A percentile compares a stretch with the other conserved stretches of the same genome.
phyloP scores from a whole-genome alignment of 2,888 invertebrate species.

The Polylopha cassiicola region DNA sequence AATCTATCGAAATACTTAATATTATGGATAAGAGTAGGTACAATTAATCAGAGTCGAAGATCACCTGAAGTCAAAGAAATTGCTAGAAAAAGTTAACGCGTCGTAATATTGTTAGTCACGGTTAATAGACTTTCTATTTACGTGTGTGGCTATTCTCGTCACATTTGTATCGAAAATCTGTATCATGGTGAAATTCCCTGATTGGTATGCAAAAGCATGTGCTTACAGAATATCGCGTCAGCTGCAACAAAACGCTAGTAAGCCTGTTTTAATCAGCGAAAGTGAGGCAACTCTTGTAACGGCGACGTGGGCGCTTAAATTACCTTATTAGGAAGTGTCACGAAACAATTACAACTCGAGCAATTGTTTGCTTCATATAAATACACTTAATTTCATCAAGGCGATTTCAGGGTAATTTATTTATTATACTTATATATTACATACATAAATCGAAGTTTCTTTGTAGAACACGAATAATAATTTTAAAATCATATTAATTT shows the following conservation, averaged over 20 bases:
- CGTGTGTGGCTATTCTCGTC: constrained; percentile 43
- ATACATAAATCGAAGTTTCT: no score
- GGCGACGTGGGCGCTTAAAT: constrained; percentile 32
- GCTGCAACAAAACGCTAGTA: constrained; percentile 46
- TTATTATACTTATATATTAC: no score
- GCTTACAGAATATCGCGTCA: constrained; percentile 49
- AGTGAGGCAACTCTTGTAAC: constrained; percentile 41
- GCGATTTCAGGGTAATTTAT: no score
- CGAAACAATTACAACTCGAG: constrained; percentile 22
- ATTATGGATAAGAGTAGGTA: no score
- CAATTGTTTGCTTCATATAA: constrained; percentile 19
- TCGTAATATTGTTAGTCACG: constrained; percentile 28
- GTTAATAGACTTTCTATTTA: constrained; percentile 56
- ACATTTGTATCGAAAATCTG: constrained; percentile 43
- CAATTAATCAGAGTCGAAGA: no score
- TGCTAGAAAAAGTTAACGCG: no score
- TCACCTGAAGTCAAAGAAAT: no score
- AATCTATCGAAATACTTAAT: no score
- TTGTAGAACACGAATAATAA: no score
- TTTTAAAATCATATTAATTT: no score
- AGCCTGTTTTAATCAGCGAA: constrained; percentile 42
- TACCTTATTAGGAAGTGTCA: constrained; percentile 39
- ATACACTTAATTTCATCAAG: constrained; percentile 11
- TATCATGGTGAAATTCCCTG: constrained; percentile 63
- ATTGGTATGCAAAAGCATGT: constrained; percentile 62